A percentile compares a stretch with the other conserved stretches of the same genome.
These are phyloP conservation scores for Erpornis zantholeuca DNA, from an alignment of 2,113 vertebrate genomes.

Conservation along the genomic window DNA sequence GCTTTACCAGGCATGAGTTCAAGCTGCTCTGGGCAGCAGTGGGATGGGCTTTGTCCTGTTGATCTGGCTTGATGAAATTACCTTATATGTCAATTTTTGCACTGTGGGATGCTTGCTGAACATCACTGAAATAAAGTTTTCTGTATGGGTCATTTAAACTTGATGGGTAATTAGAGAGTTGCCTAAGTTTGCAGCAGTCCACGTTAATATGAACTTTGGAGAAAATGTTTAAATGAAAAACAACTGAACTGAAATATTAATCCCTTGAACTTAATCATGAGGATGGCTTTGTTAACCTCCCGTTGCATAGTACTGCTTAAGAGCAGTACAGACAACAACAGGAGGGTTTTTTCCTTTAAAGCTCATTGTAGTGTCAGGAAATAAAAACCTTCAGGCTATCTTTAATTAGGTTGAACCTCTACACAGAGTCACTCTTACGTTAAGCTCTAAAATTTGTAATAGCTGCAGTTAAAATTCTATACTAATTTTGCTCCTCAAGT, in stretches of 20 bases:
- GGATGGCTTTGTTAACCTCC: not conserved
- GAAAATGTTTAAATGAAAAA: slow-evolving; percentile 11
- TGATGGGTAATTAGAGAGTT: not conserved
- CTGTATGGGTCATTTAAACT: not conserved
- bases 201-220: not conserved
- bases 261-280: slow-evolving; percentile 28
- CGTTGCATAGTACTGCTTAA: not conserved
- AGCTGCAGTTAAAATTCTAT: not conserved
- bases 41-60: not conserved
- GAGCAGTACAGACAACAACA: not conserved
- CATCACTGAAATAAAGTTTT: not conserved
- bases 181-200: not conserved
- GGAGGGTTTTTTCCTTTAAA: not conserved
- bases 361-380: not conserved
- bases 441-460: not conserved
- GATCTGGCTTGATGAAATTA: not conserved
- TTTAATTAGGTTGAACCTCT: slow-evolving; percentile 22
- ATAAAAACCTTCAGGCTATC: not conserved
- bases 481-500: not conserved
- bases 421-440: not conserved
- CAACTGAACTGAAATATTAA: slow-evolving; percentile 44
- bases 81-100: not conserved
- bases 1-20: not conserved
- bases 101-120: not conserved
- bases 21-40: not conserved